Evolutionary conservation across 2,888 invertebrate species (phyloP).

Genomic region (Zootermopsis nevadensis): DNA sequence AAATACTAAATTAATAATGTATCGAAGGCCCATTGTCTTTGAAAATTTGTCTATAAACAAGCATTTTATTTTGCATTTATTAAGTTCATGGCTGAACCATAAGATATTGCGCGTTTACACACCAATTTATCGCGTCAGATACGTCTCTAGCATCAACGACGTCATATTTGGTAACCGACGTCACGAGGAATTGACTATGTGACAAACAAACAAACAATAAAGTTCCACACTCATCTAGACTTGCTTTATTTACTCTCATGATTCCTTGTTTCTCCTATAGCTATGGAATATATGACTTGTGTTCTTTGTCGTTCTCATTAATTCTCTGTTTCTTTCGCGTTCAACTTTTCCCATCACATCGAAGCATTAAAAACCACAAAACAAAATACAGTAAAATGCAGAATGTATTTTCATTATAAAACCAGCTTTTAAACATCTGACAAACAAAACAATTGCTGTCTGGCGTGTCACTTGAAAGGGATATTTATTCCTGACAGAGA

Average conservation of each 20-base stretch:
- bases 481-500: background rate
- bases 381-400: background rate
- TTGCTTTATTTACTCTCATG: background rate
- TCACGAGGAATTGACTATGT: conserved; percentile 13
- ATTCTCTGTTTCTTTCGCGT: background rate
- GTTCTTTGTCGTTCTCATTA: background rate
- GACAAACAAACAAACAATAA: conserved; percentile 19
- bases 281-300: too few relatives aligned
- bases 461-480: background rate
- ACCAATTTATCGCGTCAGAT: background rate
- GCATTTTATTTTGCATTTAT: too few relatives aligned
- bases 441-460: background rate
- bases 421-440: background rate
- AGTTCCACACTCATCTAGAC: background rate
- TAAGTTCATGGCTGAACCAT: too few relatives aligned
- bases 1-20: too few relatives aligned
- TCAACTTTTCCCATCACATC: background rate
- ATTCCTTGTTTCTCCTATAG: background rate
- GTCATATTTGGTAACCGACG: conserved; percentile 25
- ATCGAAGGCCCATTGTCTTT: too few relatives aligned
- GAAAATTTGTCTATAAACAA: too few relatives aligned
- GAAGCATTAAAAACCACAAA: background rate
- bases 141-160: background rate
- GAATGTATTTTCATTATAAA: background rate
- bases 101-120: background rate